phyloP scores from a whole-genome alignment of 92 coral and sea anemone genomes.

The Porites cylindrica region DNA sequence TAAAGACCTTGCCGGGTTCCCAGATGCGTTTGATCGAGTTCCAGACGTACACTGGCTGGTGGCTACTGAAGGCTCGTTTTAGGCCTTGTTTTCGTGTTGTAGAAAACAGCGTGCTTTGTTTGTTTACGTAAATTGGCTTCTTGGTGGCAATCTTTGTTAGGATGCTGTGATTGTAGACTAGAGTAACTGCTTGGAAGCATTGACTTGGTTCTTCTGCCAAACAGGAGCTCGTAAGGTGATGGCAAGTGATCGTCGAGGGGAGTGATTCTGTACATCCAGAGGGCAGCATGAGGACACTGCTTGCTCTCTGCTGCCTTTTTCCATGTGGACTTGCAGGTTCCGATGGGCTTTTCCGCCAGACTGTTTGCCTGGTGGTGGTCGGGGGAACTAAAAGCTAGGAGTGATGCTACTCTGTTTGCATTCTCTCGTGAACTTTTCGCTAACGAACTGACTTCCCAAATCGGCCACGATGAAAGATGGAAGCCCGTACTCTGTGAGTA shows the following conservation, averaged over 20 bases:
- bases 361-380: constrained; percentile 64
- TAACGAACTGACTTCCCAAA: constrained; percentile 6
- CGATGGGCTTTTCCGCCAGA: constrained; percentile 32
- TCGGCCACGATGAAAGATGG: background rate
- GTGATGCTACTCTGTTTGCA: constrained; percentile 52
- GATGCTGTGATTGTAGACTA: constrained; percentile 44
- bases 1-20: constrained; percentile 44
- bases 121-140: constrained; percentile 50
- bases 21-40: constrained; percentile 39
- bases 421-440: constrained; percentile 31
- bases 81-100: constrained; percentile 34
- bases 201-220: constrained; percentile 53
- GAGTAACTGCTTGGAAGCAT: constrained; percentile 32
- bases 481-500: constrained; percentile 52
- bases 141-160: constrained; percentile 49
- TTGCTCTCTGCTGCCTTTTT: constrained; percentile 47
- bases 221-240: constrained; percentile 60
- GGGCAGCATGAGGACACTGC: constrained; percentile 34
- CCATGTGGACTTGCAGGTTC: constrained; percentile 52
- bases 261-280: constrained; percentile 66
- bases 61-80: constrained; percentile 7
- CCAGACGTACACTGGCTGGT: constrained; percentile 57
- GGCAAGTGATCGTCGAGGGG: constrained; percentile 47
- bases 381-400: constrained; percentile 57
- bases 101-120: constrained; percentile 28